Conservation (phyloP, 1,140 invertebrate species). For the Scaptomyza pallida region DNA sequence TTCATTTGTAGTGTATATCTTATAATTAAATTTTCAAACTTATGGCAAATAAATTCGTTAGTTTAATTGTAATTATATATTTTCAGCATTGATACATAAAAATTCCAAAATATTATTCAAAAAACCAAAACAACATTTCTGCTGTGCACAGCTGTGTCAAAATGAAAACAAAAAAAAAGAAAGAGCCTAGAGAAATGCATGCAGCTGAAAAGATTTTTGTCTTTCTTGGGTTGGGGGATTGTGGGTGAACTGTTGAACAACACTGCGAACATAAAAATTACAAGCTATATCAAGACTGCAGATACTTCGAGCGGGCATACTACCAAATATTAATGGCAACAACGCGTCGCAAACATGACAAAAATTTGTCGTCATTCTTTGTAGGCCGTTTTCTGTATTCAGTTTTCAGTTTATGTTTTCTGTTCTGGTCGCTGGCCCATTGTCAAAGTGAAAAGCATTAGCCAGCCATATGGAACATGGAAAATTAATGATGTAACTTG, state of each 20-base stretch:
- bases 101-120: constrained; percentile 3
- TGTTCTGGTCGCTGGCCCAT: constrained; percentile 54
- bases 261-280: constrained; percentile 80
- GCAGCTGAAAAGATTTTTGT: constrained; percentile 1
- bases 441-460: constrained; percentile 59
- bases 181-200: background rate
- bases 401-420: constrained; percentile 2
- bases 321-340: constrained; percentile 73
- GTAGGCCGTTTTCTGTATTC: constrained; percentile 13
- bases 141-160: background rate
- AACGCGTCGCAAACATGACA: constrained; percentile 69
- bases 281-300: constrained; percentile 67
- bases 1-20: no score
- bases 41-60: no score
- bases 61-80: no score
- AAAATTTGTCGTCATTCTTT: constrained; percentile 63
- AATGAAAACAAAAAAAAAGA: no score
- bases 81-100: no score
- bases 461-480: constrained; percentile 53
- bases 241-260: constrained; percentile 35
- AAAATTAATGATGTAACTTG: constrained; percentile 80
- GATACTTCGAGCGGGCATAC: constrained; percentile 24
- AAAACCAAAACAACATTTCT: background rate
- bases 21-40: no score
- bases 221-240: background rate